Evolutionary conservation across 2,797 vertebrate genomes (phyloP), one percentile per base, ranked within the genome.

Genomic region (Enteromius radiatus): DNA sequence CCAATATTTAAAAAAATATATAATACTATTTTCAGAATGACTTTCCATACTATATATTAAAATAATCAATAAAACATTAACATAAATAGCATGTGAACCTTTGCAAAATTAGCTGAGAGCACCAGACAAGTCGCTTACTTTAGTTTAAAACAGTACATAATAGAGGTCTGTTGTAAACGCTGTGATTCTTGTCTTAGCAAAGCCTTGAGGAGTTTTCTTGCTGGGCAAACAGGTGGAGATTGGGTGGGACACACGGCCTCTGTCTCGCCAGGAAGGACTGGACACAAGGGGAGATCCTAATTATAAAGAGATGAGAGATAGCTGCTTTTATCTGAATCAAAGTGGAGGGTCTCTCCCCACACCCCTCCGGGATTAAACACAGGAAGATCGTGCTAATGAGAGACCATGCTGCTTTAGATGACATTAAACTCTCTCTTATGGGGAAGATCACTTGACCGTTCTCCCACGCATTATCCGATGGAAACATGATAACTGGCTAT

Each of bases 191-290:
- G 45, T 17, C 26, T 68, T 52, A 9, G 31, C 31, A 26, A 63
- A 63, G 78, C 41, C 11, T 63, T 6, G 26, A 61, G n/a, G n/a
- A 19, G 63, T 36, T 17, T 17, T 56, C 7, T 47, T 54, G 21
- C 36, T 33, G 56, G 31, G 19, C 73, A 61, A 41, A 74, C 38
- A 65, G 80, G 76, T 71, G 38, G 71, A 45, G 33, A 36, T 70
- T 54, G 83, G 85, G 85, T 80, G 86, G 80, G 78, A 67, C 83
- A 78, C 43, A 43, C 76, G 74, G 75, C 61, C 89, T 47, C 78
- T 81, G 93, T 95, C 94, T 93, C 94, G 93, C 93, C 93, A 93
- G 94, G 94, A 95, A 94, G 92, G 45, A 54, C 59, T 80, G 74
- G 90, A 90, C 88, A 88, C 86, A 88, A 92, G 84, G 87, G 91